These are phyloP conservation scores for Grus americana DNA, from an alignment of 2,113 vertebrate species.

Conservation along the genomic window DNA sequence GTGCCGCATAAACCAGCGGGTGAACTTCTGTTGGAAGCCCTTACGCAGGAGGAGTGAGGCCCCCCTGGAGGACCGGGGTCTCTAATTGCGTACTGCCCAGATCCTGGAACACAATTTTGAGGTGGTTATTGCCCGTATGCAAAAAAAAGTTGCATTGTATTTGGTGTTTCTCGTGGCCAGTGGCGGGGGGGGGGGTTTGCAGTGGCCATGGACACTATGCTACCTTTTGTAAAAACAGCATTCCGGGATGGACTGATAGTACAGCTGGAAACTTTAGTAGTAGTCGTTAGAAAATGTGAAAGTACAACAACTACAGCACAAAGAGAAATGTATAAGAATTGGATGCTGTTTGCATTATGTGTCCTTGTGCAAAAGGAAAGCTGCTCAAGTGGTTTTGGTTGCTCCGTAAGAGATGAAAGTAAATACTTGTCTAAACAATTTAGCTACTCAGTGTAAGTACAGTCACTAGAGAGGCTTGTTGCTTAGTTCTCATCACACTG, in stretches of 20 bases:
- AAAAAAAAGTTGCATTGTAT: fast-evolving
- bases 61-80: no score
- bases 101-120: fast-evolving
- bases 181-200: no score
- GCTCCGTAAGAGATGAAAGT: not conserved
- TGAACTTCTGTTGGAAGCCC: not conserved
- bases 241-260: fast-evolving
- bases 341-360: fast-evolving
- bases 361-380: not conserved
- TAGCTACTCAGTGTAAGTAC: not conserved
- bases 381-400: not conserved
- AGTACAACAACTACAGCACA: not conserved
- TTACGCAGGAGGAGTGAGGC: not conserved
- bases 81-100: fast-evolving
- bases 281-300: no score
- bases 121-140: no score
- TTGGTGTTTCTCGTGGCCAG: not conserved
- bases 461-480: no score
- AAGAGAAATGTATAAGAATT: not conserved
- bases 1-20: no score
- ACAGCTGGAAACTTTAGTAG: no score
- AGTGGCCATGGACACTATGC: fast-evolving
- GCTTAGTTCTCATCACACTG: not conserved
- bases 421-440: not conserved
- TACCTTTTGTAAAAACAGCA: fast-evolving